Conservation (phyloP, 2,113 vertebrate genomes). For the Hyperoodon ampullatus region DNA sequence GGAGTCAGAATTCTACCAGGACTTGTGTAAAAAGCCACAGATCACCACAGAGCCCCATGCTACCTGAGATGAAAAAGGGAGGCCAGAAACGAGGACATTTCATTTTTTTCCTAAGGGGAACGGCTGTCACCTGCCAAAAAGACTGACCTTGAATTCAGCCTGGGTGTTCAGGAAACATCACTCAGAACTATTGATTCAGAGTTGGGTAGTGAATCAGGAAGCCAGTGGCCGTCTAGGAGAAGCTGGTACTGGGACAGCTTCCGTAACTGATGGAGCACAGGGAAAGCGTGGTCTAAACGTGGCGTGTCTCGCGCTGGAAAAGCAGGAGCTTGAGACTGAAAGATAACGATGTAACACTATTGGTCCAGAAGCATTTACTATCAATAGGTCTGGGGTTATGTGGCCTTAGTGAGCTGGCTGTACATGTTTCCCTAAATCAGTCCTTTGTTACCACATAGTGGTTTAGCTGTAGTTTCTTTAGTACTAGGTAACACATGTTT, state of each 20-base stretch:
- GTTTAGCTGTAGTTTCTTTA: conserved; percentile 57
- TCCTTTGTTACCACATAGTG: conserved; percentile 29
- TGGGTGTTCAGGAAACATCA: conserved; percentile 37
- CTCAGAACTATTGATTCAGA: conserved; percentile 76
- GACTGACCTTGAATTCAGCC: conserved; percentile 68
- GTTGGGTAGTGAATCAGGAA: neutral
- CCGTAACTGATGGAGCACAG: neutral
- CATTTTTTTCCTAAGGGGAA: conserved; percentile 47
- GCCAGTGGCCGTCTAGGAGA: neutral
- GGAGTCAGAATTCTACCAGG: conserved; percentile 89
- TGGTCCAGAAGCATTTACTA: conserved; percentile 46
- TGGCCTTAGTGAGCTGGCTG: conserved; percentile 70
- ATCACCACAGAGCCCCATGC: conserved; percentile 76
- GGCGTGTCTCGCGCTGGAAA: accelerated
- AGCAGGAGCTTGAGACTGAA: neutral
- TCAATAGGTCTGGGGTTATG: conserved; percentile 63
- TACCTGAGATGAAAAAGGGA: conserved; percentile 77
- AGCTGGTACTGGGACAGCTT: neutral
- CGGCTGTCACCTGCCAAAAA: conserved; percentile 46
- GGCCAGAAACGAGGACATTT: neutral
- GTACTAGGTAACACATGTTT: conserved; percentile 60
- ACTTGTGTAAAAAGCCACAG: conserved; percentile 85
- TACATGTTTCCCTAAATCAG: conserved; percentile 69
- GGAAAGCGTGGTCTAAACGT: neutral
- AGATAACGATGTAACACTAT: neutral